Percentiles rank a stretch among this genome's conserved stretches.
Evolutionary conservation across 2,113 vertebrate genomes (phyloP).

Genomic region (Varanus salvator): DNA sequence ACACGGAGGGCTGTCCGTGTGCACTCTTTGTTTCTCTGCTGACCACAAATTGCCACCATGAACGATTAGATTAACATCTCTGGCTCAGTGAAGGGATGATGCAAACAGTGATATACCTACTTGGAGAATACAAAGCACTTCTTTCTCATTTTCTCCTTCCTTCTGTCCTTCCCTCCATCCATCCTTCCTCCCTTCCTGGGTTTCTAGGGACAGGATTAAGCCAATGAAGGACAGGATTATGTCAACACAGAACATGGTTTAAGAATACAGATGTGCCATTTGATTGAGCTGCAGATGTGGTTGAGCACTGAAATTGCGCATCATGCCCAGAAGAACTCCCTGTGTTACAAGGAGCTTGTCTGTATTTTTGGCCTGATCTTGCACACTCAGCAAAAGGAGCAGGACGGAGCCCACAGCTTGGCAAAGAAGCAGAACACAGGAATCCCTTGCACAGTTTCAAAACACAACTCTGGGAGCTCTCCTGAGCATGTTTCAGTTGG

Average conservation of each 20-base stretch:
- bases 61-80: conserved; percentile 1
- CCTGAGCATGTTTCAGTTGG: too few species aligned
- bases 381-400: background rate
- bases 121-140: background rate
- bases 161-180: background rate
- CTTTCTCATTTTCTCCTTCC: too few species aligned
- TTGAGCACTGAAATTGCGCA: background rate
- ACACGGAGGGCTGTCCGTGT: background rate
- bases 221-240: too few species aligned
- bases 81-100: background rate
- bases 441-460: too few species aligned
- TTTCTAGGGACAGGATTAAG: background rate
- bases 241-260: too few species aligned
- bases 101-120: background rate
- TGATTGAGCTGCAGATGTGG: too few species aligned
- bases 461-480: too few species aligned
- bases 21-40: background rate
- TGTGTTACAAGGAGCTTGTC: background rate
- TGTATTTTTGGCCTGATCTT: background rate
- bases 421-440: too few species aligned
- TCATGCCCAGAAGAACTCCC: background rate
- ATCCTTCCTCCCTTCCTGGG: background rate
- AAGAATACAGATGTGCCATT: background rate
- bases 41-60: conserved; percentile 6
- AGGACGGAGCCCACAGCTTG: background rate